A percentile compares a stretch with the other conserved stretches of the same genome.
phyloP scores from a whole-genome alignment of 2,113 vertebrate species.

The Anoplopoma fimbria region DNA sequence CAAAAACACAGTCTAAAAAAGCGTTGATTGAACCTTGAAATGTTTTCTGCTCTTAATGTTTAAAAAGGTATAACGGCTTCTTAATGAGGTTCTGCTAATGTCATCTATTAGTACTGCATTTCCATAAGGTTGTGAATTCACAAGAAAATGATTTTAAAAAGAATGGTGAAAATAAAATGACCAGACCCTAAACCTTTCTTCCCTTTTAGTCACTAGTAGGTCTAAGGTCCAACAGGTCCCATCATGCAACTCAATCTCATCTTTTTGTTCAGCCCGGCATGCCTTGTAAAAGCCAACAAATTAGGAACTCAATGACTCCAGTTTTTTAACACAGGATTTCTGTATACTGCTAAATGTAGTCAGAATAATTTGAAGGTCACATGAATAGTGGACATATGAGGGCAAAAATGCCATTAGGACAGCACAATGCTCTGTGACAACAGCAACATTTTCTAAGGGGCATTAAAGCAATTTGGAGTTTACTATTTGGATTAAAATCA shows the following conservation, averaged over 20 bases:
- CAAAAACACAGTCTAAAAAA: too few relatives aligned
- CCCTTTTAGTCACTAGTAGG: too few relatives aligned
- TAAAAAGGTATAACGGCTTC: background rate
- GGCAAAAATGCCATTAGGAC: background rate
- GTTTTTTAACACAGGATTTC: background rate
- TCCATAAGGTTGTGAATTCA: too few relatives aligned
- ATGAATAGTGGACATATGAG: background rate
- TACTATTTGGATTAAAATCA: background rate
- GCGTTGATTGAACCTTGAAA: conserved; percentile 1
- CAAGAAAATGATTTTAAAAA: too few relatives aligned
- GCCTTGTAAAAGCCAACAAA: too few relatives aligned
- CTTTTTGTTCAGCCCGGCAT: background rate
- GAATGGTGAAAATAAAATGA: too few relatives aligned
- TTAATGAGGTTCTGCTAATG: background rate
- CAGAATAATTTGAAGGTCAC: background rate
- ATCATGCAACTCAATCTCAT: background rate
- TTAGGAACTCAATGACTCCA: background rate
- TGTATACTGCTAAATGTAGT: background rate
- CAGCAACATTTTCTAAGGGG: background rate
- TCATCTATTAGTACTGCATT: background rate
- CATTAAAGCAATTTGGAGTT: background rate
- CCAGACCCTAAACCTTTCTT: too few relatives aligned
- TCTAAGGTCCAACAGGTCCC: background rate
- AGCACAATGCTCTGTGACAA: background rate
- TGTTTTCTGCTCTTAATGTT: background rate